Evolutionary conservation across 2,888 invertebrate genomes (phyloP).

Genomic region (Copidosoma aretas): DNA sequence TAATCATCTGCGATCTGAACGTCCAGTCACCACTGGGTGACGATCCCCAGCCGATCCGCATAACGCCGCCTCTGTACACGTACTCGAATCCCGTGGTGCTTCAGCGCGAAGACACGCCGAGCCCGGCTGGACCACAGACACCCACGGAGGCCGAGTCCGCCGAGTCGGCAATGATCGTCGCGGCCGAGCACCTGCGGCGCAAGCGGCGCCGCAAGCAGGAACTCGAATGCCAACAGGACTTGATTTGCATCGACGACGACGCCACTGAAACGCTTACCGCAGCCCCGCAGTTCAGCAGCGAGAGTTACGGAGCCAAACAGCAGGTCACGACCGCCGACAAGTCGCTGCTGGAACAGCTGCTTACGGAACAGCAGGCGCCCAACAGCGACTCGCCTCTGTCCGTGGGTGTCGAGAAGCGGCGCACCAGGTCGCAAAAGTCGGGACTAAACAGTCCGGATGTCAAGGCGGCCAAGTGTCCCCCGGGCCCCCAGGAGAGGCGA

Average conservation of each 20-base stretch:
- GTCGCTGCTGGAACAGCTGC: slow-evolving; percentile 76
- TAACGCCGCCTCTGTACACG: slow-evolving; percentile 78
- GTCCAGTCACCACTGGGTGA: slow-evolving; percentile 57
- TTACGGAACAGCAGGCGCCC: slow-evolving; percentile 78
- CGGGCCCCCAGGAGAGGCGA: slow-evolving; percentile 59
- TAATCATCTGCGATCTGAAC: slow-evolving; percentile 44
- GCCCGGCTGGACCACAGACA: slow-evolving; percentile 57
- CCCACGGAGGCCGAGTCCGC: slow-evolving; percentile 53
- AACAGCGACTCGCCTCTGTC: slow-evolving; percentile 57
- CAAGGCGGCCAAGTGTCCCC: slow-evolving; percentile 57
- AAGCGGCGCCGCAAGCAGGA: slow-evolving; percentile 61
- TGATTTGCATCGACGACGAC: slow-evolving; percentile 59
- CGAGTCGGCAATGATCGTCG: slow-evolving; percentile 16
- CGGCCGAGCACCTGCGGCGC: slow-evolving; percentile 54
- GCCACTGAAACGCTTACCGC: slow-evolving; percentile 47
- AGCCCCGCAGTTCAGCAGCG: slow-evolving; percentile 52
- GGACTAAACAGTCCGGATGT: slow-evolving; percentile 57
- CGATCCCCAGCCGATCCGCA: slow-evolving; percentile 75
- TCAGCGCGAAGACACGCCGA: slow-evolving; percentile 64
- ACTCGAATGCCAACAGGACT: slow-evolving; percentile 59
- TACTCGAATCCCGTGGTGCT: slow-evolving; percentile 77
- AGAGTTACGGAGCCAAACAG: slow-evolving; percentile 50
- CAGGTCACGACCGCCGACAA: slow-evolving; percentile 53
- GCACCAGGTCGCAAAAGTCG: slow-evolving; percentile 58
- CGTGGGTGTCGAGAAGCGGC: slow-evolving; percentile 64